Percentiles rank a stretch among this genome's conserved stretches.
phyloP scores from a whole-genome alignment of 2,888 invertebrate species.

The Cecidostiba fungosa region DNA sequence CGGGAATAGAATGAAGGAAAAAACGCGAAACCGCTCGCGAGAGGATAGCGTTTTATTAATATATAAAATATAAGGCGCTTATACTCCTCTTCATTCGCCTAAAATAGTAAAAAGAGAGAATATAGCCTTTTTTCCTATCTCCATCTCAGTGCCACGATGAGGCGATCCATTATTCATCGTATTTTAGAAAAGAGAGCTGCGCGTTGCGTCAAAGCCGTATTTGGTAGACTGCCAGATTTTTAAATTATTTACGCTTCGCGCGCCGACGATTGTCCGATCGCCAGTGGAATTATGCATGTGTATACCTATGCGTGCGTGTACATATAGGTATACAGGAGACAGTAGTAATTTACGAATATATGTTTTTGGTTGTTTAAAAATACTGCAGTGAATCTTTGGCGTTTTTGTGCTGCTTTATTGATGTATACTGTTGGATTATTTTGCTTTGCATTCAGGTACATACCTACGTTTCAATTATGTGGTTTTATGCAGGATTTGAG shows the following conservation, averaged over 20 bases:
- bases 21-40: background rate
- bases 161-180: constrained; percentile 48
- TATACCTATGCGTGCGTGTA: constrained; percentile 12
- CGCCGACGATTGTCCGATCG: constrained; percentile 39
- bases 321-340: background rate
- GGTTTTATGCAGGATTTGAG: too few relatives aligned
- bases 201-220: constrained; percentile 51
- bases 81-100: constrained; percentile 6
- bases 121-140: background rate
- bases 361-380: too few relatives aligned
- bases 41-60: constrained; percentile 2
- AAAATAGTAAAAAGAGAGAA: background rate
- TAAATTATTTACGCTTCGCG: constrained; percentile 54
- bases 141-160: background rate
- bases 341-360: constrained; percentile 42
- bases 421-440: too few relatives aligned
- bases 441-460: too few relatives aligned
- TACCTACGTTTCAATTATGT: too few relatives aligned
- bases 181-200: constrained; percentile 25
- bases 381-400: background rate
- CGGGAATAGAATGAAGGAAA: background rate
- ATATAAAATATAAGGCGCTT: constrained; percentile 36
- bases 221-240: constrained; percentile 57
- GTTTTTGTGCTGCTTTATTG: background rate
- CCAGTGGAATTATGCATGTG: constrained; percentile 48